phyloP scores from a whole-genome alignment of 2,113 vertebrate species.

The Pelodiscus sinensis region DNA sequence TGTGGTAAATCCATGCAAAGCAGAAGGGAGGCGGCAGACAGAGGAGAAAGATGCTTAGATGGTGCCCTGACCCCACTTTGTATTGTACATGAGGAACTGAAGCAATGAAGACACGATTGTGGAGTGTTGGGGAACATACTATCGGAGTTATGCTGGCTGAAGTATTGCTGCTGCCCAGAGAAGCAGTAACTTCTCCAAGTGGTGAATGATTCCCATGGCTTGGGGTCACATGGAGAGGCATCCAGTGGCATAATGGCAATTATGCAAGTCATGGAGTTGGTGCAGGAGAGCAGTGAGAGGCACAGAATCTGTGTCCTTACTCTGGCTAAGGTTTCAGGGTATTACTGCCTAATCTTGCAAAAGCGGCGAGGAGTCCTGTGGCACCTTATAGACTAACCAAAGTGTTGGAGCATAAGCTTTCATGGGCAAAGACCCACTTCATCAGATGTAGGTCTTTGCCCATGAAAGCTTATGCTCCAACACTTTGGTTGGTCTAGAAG shows the following conservation, averaged over 20 bases:
- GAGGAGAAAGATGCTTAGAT: neutral
- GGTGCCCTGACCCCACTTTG: neutral
- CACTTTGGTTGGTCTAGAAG: too few species aligned
- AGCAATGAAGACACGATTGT: neutral
- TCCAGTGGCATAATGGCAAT: neutral
- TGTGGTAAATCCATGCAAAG: neutral
- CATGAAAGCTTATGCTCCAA: too few species aligned
- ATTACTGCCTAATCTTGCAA: neutral
- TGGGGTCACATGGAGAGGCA: neutral
- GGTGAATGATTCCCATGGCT: neutral
- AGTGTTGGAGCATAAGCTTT: too few species aligned
- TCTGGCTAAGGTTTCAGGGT: neutral
- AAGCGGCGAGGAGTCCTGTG: too few species aligned
- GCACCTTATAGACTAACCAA: too few species aligned
- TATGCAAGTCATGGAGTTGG: neutral
- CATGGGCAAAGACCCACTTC: too few species aligned
- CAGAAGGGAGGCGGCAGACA: neutral
- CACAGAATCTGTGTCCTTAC: neutral
- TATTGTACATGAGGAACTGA: neutral
- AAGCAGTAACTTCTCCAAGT: neutral
- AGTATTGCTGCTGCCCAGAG: neutral
- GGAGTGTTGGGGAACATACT: neutral
- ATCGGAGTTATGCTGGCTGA: neutral
- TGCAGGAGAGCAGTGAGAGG: neutral
- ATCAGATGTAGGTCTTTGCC: too few species aligned